Percentiles rank a stretch among this genome's conserved stretches.
phyloP scores from a whole-genome alignment of 2,113 vertebrate genomes.

The Prinia subflava region DNA sequence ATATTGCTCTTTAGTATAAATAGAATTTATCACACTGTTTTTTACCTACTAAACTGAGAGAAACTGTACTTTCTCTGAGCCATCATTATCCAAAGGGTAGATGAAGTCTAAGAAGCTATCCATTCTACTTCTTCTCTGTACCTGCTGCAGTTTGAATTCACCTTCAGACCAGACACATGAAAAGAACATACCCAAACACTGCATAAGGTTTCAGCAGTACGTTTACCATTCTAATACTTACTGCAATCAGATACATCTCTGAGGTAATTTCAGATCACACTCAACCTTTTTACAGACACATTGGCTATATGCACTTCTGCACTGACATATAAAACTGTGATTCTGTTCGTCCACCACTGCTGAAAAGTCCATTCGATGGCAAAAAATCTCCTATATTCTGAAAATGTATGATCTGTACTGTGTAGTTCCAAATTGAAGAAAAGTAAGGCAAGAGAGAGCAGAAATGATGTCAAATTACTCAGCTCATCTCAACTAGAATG shows the following conservation, averaged over 20 bases:
- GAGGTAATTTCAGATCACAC: neutral
- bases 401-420: neutral
- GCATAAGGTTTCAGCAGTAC: neutral
- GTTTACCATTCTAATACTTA: neutral
- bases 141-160: neutral
- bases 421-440: neutral
- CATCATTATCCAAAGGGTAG: neutral
- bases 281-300: neutral
- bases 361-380: neutral
- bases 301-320: neutral
- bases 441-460: neutral
- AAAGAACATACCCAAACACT: neutral
- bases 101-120: neutral
- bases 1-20: neutral
- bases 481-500: neutral
- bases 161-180: neutral
- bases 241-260: neutral
- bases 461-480: neutral
- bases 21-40: neutral
- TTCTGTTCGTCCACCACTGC: neutral
- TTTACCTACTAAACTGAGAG: neutral
- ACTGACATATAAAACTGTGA: neutral
- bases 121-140: neutral
- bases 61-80: neutral
- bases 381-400: neutral